These are phyloP conservation scores for Eretmocerus hayati DNA, from an alignment of 2,888 invertebrate genomes.

Conservation along the genomic window DNA sequence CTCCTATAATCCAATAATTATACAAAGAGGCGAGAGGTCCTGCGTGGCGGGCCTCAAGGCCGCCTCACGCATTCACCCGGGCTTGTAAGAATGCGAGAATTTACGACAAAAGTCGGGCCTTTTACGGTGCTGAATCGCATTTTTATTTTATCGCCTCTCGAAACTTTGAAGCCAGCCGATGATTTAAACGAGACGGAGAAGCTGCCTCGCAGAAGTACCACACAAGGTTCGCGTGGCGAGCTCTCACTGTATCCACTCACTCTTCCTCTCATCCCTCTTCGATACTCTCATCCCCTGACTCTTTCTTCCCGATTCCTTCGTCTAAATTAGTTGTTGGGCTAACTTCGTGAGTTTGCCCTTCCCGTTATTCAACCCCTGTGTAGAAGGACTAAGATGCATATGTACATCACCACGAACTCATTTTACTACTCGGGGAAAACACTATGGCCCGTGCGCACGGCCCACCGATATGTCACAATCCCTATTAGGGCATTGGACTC, in stretches of 20 bases:
- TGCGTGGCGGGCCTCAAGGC: slow-evolving; percentile 7
- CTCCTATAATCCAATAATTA: slow-evolving; percentile 21
- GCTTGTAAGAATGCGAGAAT: slow-evolving; percentile 22
- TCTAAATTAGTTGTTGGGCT: too few relatives aligned
- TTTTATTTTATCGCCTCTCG: slow-evolving; percentile 21
- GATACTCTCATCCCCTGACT: background rate
- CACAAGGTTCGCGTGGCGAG: too few relatives aligned
- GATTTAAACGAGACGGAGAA: slow-evolving; percentile 17
- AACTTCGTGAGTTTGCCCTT: too few relatives aligned
- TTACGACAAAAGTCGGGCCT: slow-evolving; percentile 22
- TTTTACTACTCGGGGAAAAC: too few relatives aligned
- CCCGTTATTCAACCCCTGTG: too few relatives aligned
- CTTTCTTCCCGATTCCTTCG: background rate
- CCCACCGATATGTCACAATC: too few relatives aligned
- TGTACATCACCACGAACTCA: too few relatives aligned
- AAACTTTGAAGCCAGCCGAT: slow-evolving; percentile 21
- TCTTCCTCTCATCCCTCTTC: background rate
- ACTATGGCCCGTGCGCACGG: too few relatives aligned
- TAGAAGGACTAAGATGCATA: too few relatives aligned
- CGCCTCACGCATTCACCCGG: too few relatives aligned
- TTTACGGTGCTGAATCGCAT: slow-evolving; percentile 18
- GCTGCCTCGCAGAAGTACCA: too few relatives aligned
- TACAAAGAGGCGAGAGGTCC: slow-evolving; percentile 1
- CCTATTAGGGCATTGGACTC: too few relatives aligned
- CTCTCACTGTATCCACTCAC: background rate